Conservation (phyloP, 1,140 invertebrate species). For the Elymnias hypermnestra region DNA sequence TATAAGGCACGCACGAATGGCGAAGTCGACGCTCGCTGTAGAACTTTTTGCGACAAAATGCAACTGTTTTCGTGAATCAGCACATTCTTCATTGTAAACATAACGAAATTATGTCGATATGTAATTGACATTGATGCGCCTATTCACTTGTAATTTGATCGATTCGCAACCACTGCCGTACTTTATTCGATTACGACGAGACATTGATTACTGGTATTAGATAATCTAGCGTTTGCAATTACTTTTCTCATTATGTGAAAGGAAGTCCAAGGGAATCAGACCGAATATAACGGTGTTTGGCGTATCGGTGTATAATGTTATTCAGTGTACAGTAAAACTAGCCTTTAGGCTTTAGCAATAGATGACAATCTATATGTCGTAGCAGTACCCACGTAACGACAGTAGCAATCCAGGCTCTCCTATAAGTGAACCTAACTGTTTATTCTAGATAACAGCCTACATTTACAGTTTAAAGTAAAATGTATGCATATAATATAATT, state of each 20-base stretch:
- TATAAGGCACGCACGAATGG: conserved; percentile 56
- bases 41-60: conserved; percentile 61
- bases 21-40: conserved; percentile 28
- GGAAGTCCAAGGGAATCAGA: conserved; percentile 37
- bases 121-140: conserved; percentile 38
- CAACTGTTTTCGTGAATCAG: conserved; percentile 54
- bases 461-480: conserved; percentile 18
- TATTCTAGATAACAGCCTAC: conserved; percentile 21
- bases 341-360: conserved; percentile 29
- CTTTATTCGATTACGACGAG: conserved; percentile 27
- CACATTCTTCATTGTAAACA: conserved; percentile 60
- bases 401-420: conserved; percentile 40
- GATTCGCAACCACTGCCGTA: conserved; percentile 33
- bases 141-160: conserved; percentile 50
- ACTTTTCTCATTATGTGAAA: conserved; percentile 32
- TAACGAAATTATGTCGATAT: conserved; percentile 59
- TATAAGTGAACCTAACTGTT: conserved; percentile 25
- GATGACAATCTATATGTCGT: conserved; percentile 55
- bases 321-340: conserved; percentile 34
- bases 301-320: conserved; percentile 35
- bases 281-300: conserved; percentile 41
- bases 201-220: conserved; percentile 25
- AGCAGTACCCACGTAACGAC: conserved; percentile 50
- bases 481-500: neutral
- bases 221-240: conserved; percentile 36